phyloP scores from a whole-genome alignment of 1,140 invertebrate genomes.

The Drosophila oshimai region DNA sequence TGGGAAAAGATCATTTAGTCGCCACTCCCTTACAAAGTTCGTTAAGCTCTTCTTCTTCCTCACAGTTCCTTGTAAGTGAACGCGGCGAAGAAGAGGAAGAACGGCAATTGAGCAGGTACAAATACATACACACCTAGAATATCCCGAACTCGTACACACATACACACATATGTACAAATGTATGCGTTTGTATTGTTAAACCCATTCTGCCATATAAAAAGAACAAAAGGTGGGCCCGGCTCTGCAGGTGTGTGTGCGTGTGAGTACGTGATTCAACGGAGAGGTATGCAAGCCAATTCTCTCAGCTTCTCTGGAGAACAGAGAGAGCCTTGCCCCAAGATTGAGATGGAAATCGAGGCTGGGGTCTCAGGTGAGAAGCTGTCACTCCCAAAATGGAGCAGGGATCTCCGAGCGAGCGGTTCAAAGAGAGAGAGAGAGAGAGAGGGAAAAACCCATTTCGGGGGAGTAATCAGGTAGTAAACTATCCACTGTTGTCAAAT shows the following conservation, averaged over 20 bases:
- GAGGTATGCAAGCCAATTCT: constrained; percentile 43
- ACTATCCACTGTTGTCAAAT: constrained; percentile 15
- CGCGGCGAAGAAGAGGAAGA: constrained; percentile 7
- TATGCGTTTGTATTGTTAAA: constrained; percentile 51
- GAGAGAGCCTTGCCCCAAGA: constrained; percentile 39
- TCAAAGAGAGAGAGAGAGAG: neutral
- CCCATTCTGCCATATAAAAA: constrained; percentile 70
- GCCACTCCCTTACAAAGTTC: constrained; percentile 28
- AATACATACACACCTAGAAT: constrained; percentile 33
- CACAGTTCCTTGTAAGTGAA: constrained; percentile 20
- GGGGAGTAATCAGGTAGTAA: constrained; percentile 45
- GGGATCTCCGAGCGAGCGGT: neutral
- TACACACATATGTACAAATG: neutral
- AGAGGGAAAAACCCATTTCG: neutral
- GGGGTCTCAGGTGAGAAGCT: neutral
- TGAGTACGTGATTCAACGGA: constrained; percentile 57
- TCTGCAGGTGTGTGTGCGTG: constrained; percentile 1
- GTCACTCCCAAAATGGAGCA: neutral
- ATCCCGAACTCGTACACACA: constrained; percentile 9
- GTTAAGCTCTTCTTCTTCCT: constrained; percentile 13
- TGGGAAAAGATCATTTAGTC: constrained; percentile 20
- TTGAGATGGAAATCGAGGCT: constrained; percentile 4
- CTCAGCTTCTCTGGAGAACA: constrained; percentile 4
- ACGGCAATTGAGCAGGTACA: constrained; percentile 26
- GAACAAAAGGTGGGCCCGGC: constrained; percentile 66